Evolutionary conservation across 2,797 vertebrate genomes (phyloP).

Genomic region (Mus caroli): DNA sequence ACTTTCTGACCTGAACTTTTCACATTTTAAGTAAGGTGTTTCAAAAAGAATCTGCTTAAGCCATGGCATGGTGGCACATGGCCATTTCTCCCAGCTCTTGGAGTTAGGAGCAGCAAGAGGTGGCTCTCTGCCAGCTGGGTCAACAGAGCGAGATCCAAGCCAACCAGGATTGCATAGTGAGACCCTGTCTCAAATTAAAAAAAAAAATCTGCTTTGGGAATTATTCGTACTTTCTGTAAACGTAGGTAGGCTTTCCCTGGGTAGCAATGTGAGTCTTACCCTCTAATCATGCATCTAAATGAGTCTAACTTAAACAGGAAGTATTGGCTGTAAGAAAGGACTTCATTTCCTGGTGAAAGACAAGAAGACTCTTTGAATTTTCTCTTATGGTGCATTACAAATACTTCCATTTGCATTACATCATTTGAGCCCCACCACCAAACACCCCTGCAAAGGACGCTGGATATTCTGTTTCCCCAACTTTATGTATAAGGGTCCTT

Average conservation of each 20-base stretch:
- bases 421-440: slow-evolving; percentile 46
- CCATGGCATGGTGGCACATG: background rate
- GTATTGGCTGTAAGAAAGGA: slow-evolving; percentile 67
- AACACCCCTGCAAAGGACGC: slow-evolving; percentile 29
- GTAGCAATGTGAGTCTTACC: slow-evolving; percentile 45
- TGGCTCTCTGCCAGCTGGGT: slow-evolving; percentile 17
- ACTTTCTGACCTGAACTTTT: slow-evolving; percentile 55
- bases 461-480: slow-evolving; percentile 63
- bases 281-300: slow-evolving; percentile 63
- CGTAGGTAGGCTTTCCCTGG: slow-evolving; percentile 62
- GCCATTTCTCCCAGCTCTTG: background rate
- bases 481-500: slow-evolving; percentile 54
- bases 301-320: slow-evolving; percentile 70
- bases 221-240: slow-evolving; percentile 69
- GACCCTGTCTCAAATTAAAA: background rate
- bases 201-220: slow-evolving; percentile 60
- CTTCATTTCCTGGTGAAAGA: slow-evolving; percentile 79
- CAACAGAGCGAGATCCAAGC: background rate
- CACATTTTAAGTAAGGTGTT: slow-evolving; percentile 59
- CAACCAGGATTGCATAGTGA: background rate
- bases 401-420: slow-evolving; percentile 77
- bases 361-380: slow-evolving; percentile 70
- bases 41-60: slow-evolving; percentile 65
- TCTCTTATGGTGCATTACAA: slow-evolving; percentile 79
- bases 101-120: background rate